Evolutionary conservation across 2,113 vertebrate genomes (phyloP).

Genomic region (Paramormyrops kingsleyae): DNA sequence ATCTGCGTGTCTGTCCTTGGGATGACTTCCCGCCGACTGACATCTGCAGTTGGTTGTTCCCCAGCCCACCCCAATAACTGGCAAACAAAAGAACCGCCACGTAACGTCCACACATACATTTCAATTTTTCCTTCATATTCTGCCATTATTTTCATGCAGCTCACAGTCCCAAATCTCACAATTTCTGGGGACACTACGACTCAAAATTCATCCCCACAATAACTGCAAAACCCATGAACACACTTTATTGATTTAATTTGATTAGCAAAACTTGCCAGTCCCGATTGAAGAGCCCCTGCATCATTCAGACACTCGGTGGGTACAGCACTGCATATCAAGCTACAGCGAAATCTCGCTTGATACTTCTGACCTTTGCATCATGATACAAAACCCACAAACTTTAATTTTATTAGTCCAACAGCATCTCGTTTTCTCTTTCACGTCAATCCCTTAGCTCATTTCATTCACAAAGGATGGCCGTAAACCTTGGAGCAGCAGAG

Average conservation of each 20-base stretch:
- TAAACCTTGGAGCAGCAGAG: conserved; percentile 50
- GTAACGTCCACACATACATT: background rate
- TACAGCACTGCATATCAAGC: background rate
- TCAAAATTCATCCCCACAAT: background rate
- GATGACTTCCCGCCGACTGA: background rate
- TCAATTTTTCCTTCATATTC: background rate
- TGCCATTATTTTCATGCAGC: background rate
- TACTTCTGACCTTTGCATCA: conserved; percentile 18
- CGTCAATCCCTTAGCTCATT: conserved; percentile 54
- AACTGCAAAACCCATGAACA: background rate
- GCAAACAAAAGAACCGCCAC: background rate
- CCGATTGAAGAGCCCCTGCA: background rate
- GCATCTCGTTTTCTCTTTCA: conserved; percentile 40
- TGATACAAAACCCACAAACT: conserved; percentile 21
- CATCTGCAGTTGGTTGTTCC: background rate
- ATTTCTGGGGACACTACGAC: background rate
- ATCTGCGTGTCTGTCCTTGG: background rate
- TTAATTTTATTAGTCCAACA: conserved; percentile 26
- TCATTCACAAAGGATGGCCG: conserved; percentile 48
- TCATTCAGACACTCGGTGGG: background rate
- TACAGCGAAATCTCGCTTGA: background rate
- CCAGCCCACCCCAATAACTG: background rate
- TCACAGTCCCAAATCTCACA: background rate
- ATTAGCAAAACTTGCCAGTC: background rate
- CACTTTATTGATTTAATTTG: background rate